These are phyloP conservation scores for Eupithecia pulchellata DNA, from an alignment of 2,888 invertebrate species.

Conservation along the genomic window DNA sequence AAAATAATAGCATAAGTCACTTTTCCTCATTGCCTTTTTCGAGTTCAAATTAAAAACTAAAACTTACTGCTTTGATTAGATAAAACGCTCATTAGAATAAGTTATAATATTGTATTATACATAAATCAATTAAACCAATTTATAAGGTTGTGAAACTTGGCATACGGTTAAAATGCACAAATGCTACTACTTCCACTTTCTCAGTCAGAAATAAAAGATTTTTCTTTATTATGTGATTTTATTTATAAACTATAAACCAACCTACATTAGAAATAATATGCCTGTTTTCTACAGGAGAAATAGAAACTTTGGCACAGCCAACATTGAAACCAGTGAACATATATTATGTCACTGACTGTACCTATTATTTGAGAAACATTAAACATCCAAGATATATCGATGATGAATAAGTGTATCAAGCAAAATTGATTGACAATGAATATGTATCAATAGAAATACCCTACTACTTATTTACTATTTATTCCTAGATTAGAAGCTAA, in stretches of 20 bases:
- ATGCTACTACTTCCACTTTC: constrained; percentile 27
- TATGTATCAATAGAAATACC: background rate
- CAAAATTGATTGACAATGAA: too few species aligned
- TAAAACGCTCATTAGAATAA: constrained; percentile 7
- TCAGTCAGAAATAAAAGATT: constrained; percentile 29
- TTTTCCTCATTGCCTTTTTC: constrained; percentile 8
- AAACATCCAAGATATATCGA: background rate
- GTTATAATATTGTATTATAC: background rate
- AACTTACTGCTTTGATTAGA: background rate
- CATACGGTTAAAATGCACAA: constrained; percentile 37
- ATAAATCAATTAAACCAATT: constrained; percentile 22
- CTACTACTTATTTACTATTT: background rate
- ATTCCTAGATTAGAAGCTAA: background rate
- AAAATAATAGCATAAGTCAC: background rate
- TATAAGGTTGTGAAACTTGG: constrained; percentile 53
- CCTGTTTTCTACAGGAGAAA: background rate
- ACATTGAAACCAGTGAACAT: background rate
- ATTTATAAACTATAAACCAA: constrained; percentile 14
- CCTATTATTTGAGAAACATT: background rate
- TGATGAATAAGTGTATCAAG: background rate
- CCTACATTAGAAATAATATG: background rate
- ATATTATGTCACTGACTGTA: background rate
- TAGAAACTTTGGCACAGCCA: constrained; percentile 1
- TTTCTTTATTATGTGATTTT: constrained; percentile 24
- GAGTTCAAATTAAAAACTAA: background rate